phyloP scores from a whole-genome alignment of 2,113 vertebrate species.

The Vicugna pacos region DNA sequence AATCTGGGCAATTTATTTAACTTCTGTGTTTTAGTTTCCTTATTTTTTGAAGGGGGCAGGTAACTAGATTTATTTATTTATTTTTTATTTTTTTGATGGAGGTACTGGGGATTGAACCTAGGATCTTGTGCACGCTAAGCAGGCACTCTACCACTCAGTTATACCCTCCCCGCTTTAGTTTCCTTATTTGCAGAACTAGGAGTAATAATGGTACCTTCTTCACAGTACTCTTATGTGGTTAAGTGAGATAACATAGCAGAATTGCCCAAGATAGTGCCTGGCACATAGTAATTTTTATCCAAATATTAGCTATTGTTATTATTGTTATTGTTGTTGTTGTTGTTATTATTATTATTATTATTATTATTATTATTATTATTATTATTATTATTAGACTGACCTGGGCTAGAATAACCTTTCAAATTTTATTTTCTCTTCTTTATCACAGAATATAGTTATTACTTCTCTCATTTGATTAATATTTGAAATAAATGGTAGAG shows the following conservation, averaged over 20 bases:
- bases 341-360: not conserved
- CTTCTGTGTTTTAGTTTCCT: too few relatives aligned
- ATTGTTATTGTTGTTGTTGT: not conserved
- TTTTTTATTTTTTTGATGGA: too few relatives aligned
- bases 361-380: not conserved
- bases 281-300: not conserved
- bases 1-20: not conserved
- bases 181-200: not conserved
- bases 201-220: not conserved
- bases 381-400: not conserved
- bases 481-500: not conserved
- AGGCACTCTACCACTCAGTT: too few relatives aligned
- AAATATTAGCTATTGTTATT: not conserved
- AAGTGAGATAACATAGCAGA: not conserved
- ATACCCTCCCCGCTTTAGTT: not conserved
- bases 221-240: not conserved
- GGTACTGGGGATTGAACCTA: too few relatives aligned
- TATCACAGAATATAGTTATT: not conserved
- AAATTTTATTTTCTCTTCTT: not conserved
- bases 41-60: too few relatives aligned
- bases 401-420: not conserved
- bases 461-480: not conserved
- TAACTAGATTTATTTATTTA: too few relatives aligned
- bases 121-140: too few relatives aligned
- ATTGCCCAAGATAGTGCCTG: not conserved